phyloP scores from a whole-genome alignment of 2,113 vertebrate species.

The Podiceps cristatus region DNA sequence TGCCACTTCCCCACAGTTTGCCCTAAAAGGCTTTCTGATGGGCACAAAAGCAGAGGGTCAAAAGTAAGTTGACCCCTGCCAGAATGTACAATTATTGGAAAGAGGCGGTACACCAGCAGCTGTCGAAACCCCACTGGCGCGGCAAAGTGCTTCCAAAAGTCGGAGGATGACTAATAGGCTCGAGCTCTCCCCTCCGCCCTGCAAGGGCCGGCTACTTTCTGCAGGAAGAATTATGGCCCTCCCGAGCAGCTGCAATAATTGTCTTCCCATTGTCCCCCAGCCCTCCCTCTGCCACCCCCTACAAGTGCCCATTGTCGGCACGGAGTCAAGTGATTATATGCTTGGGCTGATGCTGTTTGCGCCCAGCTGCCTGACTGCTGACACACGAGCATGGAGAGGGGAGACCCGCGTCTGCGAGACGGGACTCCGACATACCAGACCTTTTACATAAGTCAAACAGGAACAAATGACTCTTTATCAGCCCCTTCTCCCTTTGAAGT shows the following conservation, averaged over 20 bases:
- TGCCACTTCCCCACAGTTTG: conserved; percentile 78
- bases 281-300: conserved; percentile 80
- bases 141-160: conserved; percentile 70
- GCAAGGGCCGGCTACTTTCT: conserved; percentile 50
- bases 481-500: conserved; percentile 83
- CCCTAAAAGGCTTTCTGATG: conserved; percentile 75
- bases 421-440: conserved; percentile 81
- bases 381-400: conserved; percentile 74
- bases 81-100: conserved; percentile 85
- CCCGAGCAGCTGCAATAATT: conserved; percentile 88
- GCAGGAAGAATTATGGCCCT: conserved; percentile 78
- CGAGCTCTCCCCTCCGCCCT: conserved; percentile 62
- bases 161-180: conserved; percentile 79
- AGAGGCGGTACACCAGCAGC: conserved; percentile 78
- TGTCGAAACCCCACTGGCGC: conserved; percentile 82
- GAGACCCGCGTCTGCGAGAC: conserved; percentile 77
- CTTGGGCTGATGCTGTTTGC: conserved; percentile 79
- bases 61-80: conserved; percentile 85
- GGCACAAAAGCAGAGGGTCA: conserved; percentile 82
- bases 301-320: conserved; percentile 84
- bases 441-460: conserved; percentile 87
- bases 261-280: conserved; percentile 79
- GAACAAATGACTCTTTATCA: conserved; percentile 88
- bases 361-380: conserved; percentile 86
- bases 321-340: conserved; percentile 81